phyloP scores from a whole-genome alignment of 2,113 vertebrate genomes.

The Sceloporus tristichus region DNA sequence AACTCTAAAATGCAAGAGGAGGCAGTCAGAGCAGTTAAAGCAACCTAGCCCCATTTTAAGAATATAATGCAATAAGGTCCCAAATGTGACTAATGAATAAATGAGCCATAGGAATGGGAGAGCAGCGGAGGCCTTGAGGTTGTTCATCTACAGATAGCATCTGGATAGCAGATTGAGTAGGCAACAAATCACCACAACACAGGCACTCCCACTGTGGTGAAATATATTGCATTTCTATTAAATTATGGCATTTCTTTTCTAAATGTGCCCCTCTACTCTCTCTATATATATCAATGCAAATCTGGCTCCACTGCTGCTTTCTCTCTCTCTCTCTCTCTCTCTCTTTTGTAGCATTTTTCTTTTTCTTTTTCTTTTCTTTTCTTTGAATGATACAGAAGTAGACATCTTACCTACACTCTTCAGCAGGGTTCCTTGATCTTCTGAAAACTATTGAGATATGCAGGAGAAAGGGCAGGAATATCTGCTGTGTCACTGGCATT shows the following conservation, averaged over 20 bases:
- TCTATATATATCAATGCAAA: neutral
- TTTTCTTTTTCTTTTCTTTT: neutral
- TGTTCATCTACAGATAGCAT: too few species aligned
- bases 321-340: neutral
- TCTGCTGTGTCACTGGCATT: neutral
- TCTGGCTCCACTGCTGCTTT: neutral
- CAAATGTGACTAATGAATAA: neutral
- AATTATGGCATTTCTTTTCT: neutral
- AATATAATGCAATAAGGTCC: neutral
- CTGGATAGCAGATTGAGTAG: too few species aligned
- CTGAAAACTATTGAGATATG: neutral
- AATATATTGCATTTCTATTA: neutral
- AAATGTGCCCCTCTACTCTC: neutral
- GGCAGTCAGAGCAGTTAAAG: too few species aligned
- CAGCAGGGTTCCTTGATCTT: neutral
- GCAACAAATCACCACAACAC: too few species aligned
- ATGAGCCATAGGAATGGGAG: neutral
- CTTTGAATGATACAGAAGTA: neutral
- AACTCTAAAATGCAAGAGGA: too few species aligned
- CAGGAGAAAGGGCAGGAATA: neutral
- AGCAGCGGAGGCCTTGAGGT: neutral
- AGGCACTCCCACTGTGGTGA: too few species aligned
- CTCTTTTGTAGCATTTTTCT: neutral
- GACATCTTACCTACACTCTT: neutral
- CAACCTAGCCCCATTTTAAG: too few species aligned